Evolutionary conservation across 2,113 vertebrate genomes (phyloP).

Genomic region (Tachysurus fulvidraco): DNA sequence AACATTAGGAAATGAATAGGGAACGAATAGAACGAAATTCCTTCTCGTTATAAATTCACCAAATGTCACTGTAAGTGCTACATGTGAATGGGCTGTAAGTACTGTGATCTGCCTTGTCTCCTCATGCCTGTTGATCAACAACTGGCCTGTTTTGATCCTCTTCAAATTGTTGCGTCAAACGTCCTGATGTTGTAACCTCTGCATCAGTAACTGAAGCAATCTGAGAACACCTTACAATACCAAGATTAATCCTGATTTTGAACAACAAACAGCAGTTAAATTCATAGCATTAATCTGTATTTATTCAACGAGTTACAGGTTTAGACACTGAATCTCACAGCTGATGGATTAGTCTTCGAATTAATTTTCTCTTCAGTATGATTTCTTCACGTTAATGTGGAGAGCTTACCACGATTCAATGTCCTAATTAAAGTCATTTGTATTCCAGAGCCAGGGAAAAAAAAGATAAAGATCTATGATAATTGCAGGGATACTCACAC

Average conservation of each 20-base stretch:
- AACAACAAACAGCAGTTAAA: neutral
- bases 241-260: neutral
- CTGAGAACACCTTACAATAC: neutral
- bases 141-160: neutral
- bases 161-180: slow-evolving; percentile 1
- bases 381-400: slow-evolving; percentile 2
- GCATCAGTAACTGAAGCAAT: neutral
- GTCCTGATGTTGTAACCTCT: neutral
- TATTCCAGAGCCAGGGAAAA: slow-evolving; percentile 9
- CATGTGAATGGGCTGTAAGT: slow-evolving; percentile 13
- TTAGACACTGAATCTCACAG: slow-evolving; percentile 7
- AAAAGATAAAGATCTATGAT: neutral
- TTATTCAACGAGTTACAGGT: neutral
- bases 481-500: slow-evolving; percentile 18
- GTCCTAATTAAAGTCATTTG: slow-evolving; percentile 26
- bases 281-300: neutral
- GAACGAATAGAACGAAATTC: neutral
- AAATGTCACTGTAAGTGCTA: neutral
- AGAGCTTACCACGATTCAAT: neutral
- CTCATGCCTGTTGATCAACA: neutral
- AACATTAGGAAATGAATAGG: neutral
- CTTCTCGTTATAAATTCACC: neutral
- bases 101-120: neutral
- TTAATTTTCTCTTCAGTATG: slow-evolving; percentile 16
- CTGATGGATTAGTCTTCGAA: slow-evolving; percentile 26